Base-by-base conservation (phyloP, 2,797 vertebrate species). In the Girardinus metallicus region DNA sequence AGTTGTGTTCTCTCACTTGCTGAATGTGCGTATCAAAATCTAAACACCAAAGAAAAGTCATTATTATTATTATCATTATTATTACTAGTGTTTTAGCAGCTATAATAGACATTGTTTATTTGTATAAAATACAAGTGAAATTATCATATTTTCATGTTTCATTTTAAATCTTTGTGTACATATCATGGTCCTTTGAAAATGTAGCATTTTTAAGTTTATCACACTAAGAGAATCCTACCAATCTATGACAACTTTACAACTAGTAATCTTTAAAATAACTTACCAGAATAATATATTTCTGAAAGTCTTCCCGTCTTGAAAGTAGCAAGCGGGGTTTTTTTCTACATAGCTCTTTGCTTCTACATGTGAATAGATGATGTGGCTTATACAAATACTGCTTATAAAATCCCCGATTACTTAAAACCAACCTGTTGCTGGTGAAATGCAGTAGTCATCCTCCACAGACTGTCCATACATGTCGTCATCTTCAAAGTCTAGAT, bases 401-500 rank as follows among this genome's bases (percentile, higher is more conserved):
- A 34, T 62, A 8, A 4, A 34, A 62, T 34, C 4, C 13, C 47
- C 6, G 68, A 57, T 51, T 5, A 64, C 6, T 60, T 2, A 43
- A 47, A 95, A 96, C 96, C 86, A 91, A 99, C 98, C 98, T 96
- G 99, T 99, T 91, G 98, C 98, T 87, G 98, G 99, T 39, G 98
- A 99, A 95, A 99, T 99, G 87, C 99, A 98, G 90, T 97, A 99
- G 91, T 99, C 98, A 93, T 99, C 99, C 62, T 99, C 98, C 81
- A 99, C 97, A 51, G 99, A 99, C 4, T 99, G 98, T 68, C 99
- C 97, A 89, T 97, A 99, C 75, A 99, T 55, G 92, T 99, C 98
- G 90, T 99, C 98, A 86, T 99, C 98, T 72, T 99, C 98, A 92
- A 99, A 97, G 89, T 99, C 98, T 99, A 89, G n/a, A 72, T 0